A percentile compares a stretch with the other conserved stretches of the same genome.
Conservation (phyloP, 37 sponge, comb jelly and placozoan genomes). For the Geodia barretti region DNA sequence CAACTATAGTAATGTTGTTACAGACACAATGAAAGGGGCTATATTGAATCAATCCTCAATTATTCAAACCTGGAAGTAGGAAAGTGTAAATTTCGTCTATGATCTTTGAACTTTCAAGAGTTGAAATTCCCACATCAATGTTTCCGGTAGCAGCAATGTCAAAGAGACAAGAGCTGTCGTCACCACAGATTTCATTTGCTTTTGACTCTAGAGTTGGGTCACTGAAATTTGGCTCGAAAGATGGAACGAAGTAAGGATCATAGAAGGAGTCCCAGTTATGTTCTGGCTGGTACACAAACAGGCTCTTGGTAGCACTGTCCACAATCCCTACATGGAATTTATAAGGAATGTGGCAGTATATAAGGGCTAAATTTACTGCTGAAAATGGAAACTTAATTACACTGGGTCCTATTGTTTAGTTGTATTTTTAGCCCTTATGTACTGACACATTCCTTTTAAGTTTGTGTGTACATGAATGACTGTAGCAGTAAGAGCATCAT, state of each 20-base stretch:
- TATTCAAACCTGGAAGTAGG: conserved; percentile 24
- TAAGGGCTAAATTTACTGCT: not conserved
- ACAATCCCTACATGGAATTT: conserved; percentile 51
- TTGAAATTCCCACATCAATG: conserved; percentile 42
- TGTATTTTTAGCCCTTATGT: too few relatives aligned
- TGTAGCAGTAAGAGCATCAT: too few relatives aligned
- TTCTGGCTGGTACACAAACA: conserved; percentile 33
- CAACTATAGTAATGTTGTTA: conserved; percentile 22
- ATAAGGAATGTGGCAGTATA: too few relatives aligned
- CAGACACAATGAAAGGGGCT: not conserved
- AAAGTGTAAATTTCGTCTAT: conserved; percentile 30
- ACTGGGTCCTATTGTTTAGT: too few relatives aligned
- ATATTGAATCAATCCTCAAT: too few relatives aligned
- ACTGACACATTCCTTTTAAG: too few relatives aligned
- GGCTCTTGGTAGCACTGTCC: not conserved
- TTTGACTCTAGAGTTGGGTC: conserved; percentile 22
- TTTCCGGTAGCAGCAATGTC: conserved; percentile 62
- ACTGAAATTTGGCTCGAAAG: conserved; percentile 11
- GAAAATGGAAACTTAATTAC: not conserved
- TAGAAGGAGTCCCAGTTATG: conserved; percentile 26
- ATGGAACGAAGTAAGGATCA: conserved; percentile 26
- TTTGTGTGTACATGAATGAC: too few relatives aligned
- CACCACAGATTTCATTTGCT: conserved; percentile 17
- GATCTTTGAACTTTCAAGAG: conserved; percentile 21
- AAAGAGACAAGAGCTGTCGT: conserved; percentile 47